Evolutionary conservation across 2,797 vertebrate genomes (phyloP), one percentile per base, ranked within the genome.

Genomic region (Ptychadena robeensis): DNA sequence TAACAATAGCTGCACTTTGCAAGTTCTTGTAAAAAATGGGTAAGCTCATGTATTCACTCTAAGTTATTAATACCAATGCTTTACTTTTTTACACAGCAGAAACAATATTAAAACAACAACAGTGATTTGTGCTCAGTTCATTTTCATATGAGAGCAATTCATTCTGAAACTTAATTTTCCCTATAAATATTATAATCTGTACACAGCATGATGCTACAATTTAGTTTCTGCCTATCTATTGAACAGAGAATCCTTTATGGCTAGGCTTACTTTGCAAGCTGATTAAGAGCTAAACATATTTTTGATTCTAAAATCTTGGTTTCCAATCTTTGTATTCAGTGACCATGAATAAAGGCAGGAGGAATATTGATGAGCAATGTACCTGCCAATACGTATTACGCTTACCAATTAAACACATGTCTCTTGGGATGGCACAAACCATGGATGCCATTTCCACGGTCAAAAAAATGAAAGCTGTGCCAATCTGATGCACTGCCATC

Each of bases 401-500:
- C 87, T 88, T 88, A 91, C 88, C 91, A 92, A 93, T 92, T 91
- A 89, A 90, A 89, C 90, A 63, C 80, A 89, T 89, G 91, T 88
- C 92, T 92, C 92, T 86, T 93, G 90, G 93, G 95, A 95, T 93
- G 93, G 94, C 92, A 94, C 96, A 95, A 97, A 96, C 94, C 94
- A 98, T 96, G 93, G 95, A 93, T 95, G 95, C 94, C 93, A 94
- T 94, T 91, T 94, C 94, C 95, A 92, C 95, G 94, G 96, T 96
- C 96, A 96, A 93, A 93, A 53, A 91, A 92, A 69, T 79, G 28
- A 57, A 92, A 95, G 96, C 95, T 90, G 94, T 90, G 94, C 94
- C 96, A 95, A 96, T 96, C 95, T 95, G 95, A 97, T 94, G 94
- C 91, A 95, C 93, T 94, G 94, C 95, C 93, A 94, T 95, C 94